Conservation (phyloP, 2,113 vertebrate species). For the Murina feae region DNA sequence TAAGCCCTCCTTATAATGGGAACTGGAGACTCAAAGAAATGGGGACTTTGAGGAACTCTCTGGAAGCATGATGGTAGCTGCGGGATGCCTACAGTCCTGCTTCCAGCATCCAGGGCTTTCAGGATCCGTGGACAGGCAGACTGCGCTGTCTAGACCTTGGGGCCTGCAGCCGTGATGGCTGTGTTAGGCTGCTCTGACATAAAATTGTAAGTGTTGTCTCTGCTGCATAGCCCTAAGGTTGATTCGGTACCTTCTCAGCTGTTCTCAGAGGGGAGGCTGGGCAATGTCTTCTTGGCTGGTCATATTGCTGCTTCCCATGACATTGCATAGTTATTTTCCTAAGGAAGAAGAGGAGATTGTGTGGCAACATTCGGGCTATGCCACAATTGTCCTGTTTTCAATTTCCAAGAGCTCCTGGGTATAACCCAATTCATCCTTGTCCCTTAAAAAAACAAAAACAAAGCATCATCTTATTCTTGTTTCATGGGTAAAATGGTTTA, state of each 20-base stretch:
- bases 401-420: background rate
- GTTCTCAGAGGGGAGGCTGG: background rate
- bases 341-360: background rate
- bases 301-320: background rate
- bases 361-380: background rate
- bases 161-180: too few relatives aligned
- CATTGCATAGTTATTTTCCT: background rate
- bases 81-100: background rate
- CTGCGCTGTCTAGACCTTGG: background rate
- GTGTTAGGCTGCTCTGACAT: background rate
- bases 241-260: background rate
- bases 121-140: background rate
- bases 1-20: background rate
- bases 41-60: background rate
- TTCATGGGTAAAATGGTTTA: background rate
- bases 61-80: background rate
- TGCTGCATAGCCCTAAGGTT: background rate
- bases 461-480: background rate
- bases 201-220: background rate
- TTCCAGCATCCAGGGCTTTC: background rate
- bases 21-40: background rate
- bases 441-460: too few relatives aligned
- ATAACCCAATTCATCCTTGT: background rate
- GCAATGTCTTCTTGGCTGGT: background rate
- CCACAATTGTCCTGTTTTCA: background rate